phyloP scores from a whole-genome alignment of 2,888 invertebrate genomes.

The Acrobasis consociella region DNA sequence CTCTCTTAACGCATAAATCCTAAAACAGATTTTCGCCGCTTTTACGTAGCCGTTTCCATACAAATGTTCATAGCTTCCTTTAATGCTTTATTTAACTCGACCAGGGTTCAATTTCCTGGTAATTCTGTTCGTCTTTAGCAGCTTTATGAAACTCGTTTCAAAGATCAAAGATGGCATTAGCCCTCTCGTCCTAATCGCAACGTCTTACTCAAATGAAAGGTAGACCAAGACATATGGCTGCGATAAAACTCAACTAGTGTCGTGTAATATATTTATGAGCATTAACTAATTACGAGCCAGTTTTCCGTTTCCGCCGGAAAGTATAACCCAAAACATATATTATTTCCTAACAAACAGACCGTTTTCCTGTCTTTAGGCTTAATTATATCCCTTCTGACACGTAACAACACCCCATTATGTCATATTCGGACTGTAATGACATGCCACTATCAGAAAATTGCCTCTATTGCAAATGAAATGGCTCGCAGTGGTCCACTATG shows the following conservation, averaged over 20 bases:
- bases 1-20: constrained; percentile 69
- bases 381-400: constrained; percentile 51
- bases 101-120: constrained; percentile 22
- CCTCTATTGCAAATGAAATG: constrained; percentile 53
- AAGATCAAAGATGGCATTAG: constrained; percentile 21
- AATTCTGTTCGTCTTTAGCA: constrained; percentile 19
- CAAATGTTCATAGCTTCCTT: constrained; percentile 5
- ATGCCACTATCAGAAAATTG: constrained; percentile 53
- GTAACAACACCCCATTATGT: constrained; percentile 53
- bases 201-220: constrained; percentile 11
- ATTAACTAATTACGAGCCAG: constrained; percentile 1
- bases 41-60: constrained; percentile 28
- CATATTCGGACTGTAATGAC: constrained; percentile 59
- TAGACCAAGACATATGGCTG: background rate
- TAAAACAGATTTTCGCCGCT: constrained; percentile 49
- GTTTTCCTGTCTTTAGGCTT: constrained; percentile 40
- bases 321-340: constrained; percentile 29
- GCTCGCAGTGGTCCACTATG: constrained; percentile 37
- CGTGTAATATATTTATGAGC: constrained; percentile 10
- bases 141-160: constrained; percentile 18
- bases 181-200: constrained; percentile 7
- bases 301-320: constrained; percentile 15
- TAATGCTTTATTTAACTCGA: constrained; percentile 20
- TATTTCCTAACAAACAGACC: constrained; percentile 36
- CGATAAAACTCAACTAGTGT: background rate